A percentile compares a stretch with the other conserved stretches of the same genome.
These are phyloP conservation scores for Melanostoma scalare DNA, from an alignment of 2,888 invertebrate species.

Conservation along the genomic window DNA sequence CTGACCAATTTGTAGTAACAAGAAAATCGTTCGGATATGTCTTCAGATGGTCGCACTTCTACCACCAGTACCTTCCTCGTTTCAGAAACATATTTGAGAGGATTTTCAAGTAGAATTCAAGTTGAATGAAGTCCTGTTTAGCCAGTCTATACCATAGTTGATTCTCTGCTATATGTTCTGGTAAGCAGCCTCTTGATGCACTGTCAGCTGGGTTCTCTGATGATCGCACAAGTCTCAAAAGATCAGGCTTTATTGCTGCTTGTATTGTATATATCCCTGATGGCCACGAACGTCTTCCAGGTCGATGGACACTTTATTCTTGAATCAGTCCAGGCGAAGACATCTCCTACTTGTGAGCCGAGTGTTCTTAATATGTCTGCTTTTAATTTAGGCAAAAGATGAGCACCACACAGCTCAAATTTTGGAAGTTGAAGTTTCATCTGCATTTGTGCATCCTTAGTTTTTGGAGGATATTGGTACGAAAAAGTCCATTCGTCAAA, in stretches of 20 bases:
- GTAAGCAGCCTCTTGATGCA: neutral
- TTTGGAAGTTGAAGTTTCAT: neutral
- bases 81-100: neutral
- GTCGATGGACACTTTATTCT: slow-evolving; percentile 57
- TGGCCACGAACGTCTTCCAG: slow-evolving; percentile 74
- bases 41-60: neutral
- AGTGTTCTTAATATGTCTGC: neutral
- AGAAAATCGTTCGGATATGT: neutral
- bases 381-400: neutral
- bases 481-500: no score
- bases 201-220: neutral
- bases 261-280: no score
- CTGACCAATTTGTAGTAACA: neutral
- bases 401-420: slow-evolving; percentile 4
- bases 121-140: neutral
- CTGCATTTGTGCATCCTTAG: neutral
- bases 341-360: neutral
- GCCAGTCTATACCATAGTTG: slow-evolving; percentile 5
- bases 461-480: no score
- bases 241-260: no score
- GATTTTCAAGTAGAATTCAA: neutral
- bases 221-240: no score
- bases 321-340: slow-evolving; percentile 72
- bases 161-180: neutral
- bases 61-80: neutral